A percentile compares a stretch with the other conserved stretches of the same genome.
Conservation (phyloP, 2,113 vertebrate genomes). For the Calyptomena viridis region DNA sequence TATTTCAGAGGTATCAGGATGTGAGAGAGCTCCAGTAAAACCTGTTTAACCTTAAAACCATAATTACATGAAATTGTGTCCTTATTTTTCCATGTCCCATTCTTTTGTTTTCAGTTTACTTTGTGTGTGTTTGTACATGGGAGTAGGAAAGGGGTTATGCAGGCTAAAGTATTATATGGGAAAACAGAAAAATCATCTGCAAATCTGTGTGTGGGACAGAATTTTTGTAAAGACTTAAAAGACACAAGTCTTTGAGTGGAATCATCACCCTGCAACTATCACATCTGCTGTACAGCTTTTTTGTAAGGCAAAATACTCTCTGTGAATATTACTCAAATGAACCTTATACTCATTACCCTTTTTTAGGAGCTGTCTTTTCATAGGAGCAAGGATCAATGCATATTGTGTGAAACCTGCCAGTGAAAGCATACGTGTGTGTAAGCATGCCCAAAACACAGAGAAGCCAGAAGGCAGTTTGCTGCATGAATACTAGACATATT, state of each 20-base stretch:
- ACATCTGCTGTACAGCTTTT: not conserved
- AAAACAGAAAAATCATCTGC: not conserved
- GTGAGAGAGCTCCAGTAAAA: not conserved
- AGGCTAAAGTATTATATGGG: not conserved
- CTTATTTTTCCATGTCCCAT: not conserved
- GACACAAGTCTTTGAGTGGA: not conserved
- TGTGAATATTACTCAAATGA: not conserved
- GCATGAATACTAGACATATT: not conserved
- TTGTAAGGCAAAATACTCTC: not conserved
- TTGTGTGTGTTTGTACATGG: not conserved
- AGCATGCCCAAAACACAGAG: not conserved
- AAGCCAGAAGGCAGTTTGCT: not conserved
- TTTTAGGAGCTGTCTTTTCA: not conserved
- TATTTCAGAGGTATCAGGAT: not conserved
- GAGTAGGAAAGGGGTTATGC: not conserved
- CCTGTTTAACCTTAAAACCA: not conserved
- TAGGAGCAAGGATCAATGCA: not conserved
- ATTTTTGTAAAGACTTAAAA: not conserved
- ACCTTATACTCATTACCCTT: not conserved
- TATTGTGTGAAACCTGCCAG: not conserved
- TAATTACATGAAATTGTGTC: not conserved
- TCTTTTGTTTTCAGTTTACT: not conserved
- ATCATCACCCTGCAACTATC: not conserved
- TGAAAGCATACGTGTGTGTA: not conserved
- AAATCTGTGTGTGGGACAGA: not conserved